Conservation (phyloP, 2,888 invertebrate genomes). For the Nesidiocoris tenuis region DNA sequence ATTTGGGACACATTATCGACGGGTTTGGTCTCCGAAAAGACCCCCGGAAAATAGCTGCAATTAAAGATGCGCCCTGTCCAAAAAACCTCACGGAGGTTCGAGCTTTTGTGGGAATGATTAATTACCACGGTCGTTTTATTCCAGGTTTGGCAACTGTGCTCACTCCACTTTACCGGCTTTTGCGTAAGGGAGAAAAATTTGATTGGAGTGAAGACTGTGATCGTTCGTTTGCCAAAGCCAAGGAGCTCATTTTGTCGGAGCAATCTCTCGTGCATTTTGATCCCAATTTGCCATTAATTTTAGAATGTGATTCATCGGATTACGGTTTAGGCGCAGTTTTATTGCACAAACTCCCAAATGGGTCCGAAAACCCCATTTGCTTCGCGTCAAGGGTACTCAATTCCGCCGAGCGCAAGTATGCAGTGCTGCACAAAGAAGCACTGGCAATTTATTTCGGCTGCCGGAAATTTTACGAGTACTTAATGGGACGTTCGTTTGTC, state of each 20-base stretch:
- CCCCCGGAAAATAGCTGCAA: not conserved
- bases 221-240: not conserved
- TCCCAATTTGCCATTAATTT: conserved; percentile 12
- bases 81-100: not conserved
- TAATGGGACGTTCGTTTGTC: not conserved
- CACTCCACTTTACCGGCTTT: not conserved
- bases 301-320: conserved; percentile 18
- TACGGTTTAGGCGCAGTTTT: conserved; percentile 1
- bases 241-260: conserved; percentile 8
- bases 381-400: conserved; percentile 12
- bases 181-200: conserved; percentile 13
- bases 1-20: conserved; percentile 6
- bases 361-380: not conserved
- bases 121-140: not conserved
- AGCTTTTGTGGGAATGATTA: conserved; percentile 2
- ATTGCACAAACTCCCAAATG: not conserved
- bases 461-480: conserved; percentile 3
- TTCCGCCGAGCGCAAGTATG: conserved; percentile 2
- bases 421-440: not conserved
- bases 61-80: not conserved
- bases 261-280: conserved; percentile 19
- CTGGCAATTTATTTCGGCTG: conserved; percentile 1
- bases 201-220: not conserved
- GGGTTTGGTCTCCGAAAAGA: not conserved
- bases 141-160: not conserved